phyloP scores from a whole-genome alignment of 2,113 vertebrate genomes.

The Mus musculus region DNA sequence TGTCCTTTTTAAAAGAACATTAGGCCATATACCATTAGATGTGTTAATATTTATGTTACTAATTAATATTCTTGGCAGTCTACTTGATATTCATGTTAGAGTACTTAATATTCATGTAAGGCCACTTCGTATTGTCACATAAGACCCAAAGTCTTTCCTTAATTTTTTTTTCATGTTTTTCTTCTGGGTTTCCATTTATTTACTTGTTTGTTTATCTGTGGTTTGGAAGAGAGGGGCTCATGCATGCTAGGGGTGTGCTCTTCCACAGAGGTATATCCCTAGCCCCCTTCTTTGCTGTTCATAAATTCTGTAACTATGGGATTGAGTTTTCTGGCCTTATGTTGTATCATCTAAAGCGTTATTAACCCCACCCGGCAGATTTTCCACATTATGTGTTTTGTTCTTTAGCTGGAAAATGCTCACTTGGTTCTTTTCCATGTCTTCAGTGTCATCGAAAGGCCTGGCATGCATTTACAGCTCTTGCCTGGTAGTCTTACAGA shows the following conservation, averaged over 20 bases:
- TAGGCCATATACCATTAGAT: not conserved
- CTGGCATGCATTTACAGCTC: not conserved
- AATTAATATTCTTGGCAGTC: not conserved
- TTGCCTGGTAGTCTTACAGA: not conserved
- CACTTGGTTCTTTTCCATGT: not conserved
- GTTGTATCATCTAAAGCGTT: not conserved
- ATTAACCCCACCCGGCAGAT: not conserved
- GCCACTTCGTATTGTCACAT: not conserved
- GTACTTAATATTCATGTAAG: not conserved
- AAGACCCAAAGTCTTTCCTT: not conserved
- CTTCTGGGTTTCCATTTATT: not conserved
- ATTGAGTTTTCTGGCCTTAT: slow-evolving; percentile 1
- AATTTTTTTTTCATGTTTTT: not conserved
- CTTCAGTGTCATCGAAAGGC: not conserved
- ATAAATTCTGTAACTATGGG: not conserved
- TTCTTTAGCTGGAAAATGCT: not conserved
- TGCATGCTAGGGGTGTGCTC: not conserved
- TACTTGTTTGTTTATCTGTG: not conserved
- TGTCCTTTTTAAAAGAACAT: not conserved
- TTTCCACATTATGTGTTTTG: not conserved
- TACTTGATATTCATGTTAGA: not conserved
- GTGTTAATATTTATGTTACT: not conserved
- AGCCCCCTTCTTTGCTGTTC: not conserved
- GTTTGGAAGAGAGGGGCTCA: not conserved
- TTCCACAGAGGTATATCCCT: not conserved